Evolutionary conservation across 2,113 vertebrate species (phyloP), one percentile per base, ranked within the genome.

Genomic region (Mesocricetus auratus): DNA sequence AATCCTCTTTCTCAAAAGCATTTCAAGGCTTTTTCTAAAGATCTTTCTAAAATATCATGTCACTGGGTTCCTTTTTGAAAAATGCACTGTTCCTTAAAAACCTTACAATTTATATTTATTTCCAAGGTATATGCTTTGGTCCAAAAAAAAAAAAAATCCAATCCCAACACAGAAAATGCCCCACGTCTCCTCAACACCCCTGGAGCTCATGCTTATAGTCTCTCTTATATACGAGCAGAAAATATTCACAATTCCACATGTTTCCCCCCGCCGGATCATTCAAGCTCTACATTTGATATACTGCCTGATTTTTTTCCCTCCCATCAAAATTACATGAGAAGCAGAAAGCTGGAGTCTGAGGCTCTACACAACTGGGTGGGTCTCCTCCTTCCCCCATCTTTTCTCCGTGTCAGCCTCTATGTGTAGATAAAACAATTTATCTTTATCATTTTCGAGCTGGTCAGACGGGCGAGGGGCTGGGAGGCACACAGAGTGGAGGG

Each of bases 371-470:
- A 97, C 96, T 95, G 97, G 60, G n/a, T 87, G 93, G 73, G 96
- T 45, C 62, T 42, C 64, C 92, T 73, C 85, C 7, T 82, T 95
- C 58, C 95, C 97, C n/a, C 17, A 15, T 71, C 79, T 83, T 3
- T 94, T 73, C 26, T 89, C 78, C 8, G 96, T 53, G 96, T 90
- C 97, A 45, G 93, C 3, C 97, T 89, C 95, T 87, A 89, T 77
- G 97, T 88, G 96, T 93, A 97, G 97, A 96, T 93, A 97, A 96
- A 97, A 78, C 96, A 97, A 98, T 98, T 98, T 97, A 98, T 99
- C 98, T 98, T 93, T 79, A 86, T 96, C 95, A 53, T 95, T 98
- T 97, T 95, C 97, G 60, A 96, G 97, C 94, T 96, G 79, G 97
- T 97, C 86, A 83, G 95, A 97, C 7, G 58, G 97, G 94, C 68